Evolutionary conservation across 2,888 invertebrate genomes (phyloP), one percentile per base, ranked within the genome.

Genomic region (Elmis aenea): DNA sequence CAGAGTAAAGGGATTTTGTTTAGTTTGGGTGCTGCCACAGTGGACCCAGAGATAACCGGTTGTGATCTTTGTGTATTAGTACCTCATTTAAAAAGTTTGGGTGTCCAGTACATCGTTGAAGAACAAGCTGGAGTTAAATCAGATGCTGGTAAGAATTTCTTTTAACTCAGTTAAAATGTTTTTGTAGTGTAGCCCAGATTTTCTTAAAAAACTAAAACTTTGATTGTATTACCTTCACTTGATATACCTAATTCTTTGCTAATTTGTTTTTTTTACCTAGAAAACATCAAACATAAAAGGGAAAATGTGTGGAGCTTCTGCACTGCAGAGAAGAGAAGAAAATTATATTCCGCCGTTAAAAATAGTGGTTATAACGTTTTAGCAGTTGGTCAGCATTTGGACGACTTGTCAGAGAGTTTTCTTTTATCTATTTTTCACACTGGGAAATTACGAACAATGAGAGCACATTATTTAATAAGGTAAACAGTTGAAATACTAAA

Each of bases 361-460:
- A 73, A 79, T 34, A 81, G 85, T 52, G 81, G 82, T 1, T 93
- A 87, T 70, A 86, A 89, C 61, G 91, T 91, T 2, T 72, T 90
- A n/a, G 91, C 90, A 0, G 70, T 92, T 16, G 91, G 88, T 1
- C 91, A 92, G 62, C 85, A 85, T 61, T 68, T 92, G 31, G 91
- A 92, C 66, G 87, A 88, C 64, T 73, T 91, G 3, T 83, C 87
- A 13, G 81, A 86, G 57, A 83, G 83, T 43, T 90, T 93, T 66
- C 67, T 92, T 40, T 80, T 87, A 57, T 83, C 86, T 1, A 77
- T 84, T 6, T 83, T 92, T 59, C 84, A 88, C 58, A 85, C 81
- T 51, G 90, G 89, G n/a, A 73, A 78, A 38, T 66, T 92, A 36
- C 71, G 78, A 48, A 83, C 87, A 0, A 78, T 90, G 74, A 86